Base-by-base conservation (phyloP, 2,888 invertebrate species). In the Dexiosoma caninum region DNA sequence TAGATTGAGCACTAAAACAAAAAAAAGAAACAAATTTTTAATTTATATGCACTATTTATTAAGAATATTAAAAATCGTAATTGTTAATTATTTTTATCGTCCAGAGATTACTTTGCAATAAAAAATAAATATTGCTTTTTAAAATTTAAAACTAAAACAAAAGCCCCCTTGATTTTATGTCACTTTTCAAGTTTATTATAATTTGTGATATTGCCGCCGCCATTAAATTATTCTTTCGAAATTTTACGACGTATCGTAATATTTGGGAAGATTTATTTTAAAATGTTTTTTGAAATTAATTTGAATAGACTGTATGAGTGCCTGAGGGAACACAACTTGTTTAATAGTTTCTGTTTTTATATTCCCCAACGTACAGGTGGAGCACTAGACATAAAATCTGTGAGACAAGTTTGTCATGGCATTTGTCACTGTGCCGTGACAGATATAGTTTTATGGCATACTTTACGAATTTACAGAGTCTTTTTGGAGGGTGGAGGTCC, bases 161-260 rank as follows among this genome's bases (percentile, higher is more conserved):
- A 37, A 27, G 4, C n/a, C 8, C 42, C 10, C 16, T 27, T 23
- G 14, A 35, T 64, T 64, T 64, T 49, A 35, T 49, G 35, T 35
- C 7, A 49, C 12, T 55, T 1, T 16, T 42, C 2, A 23, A n/a
- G 4, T 49, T 35, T 49, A 49, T 64, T 35, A 5, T 49, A 21
- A 62, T 62, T 46, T 46, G 8, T 8, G 2, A 7, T 62, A 30
- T 37, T 62, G 9, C 27, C 16, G 10, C 0, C n/a, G 49, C 1
- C 14, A n/a, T 14, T 51, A 35, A 49, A 51, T 14, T 64, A n/a
- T 49, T 35, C 10, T 35, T 21, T 49, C 10, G 10, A 46, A 49
- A 23, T 49, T 66, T 51, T 49, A 66, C 27, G 66, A 27, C 16
- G 16, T 16, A 7, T 35, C 51, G 23, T 66, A 66, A 66, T 51